Evolutionary conservation across 1,140 invertebrate genomes (phyloP), one percentile per base, ranked within the genome.

Genomic region (Geopemphigus sp.): DNA sequence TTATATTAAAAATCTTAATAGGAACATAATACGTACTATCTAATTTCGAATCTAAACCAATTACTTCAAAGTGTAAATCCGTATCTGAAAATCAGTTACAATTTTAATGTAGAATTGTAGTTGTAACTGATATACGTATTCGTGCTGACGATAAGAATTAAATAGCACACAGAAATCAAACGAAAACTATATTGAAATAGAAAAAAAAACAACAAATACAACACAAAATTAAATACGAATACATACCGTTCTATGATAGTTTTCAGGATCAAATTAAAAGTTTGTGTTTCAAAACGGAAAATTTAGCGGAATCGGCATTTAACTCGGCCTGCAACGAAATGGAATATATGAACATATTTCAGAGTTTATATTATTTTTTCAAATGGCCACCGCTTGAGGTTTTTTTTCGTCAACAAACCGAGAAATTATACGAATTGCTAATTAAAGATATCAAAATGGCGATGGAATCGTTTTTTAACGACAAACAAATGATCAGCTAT

Each of bases 301-400:
- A 50, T 8, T 1, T 78, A 29, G 45, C 39, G 1, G 39, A 61
- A 0, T 17, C 17, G 19, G 74, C 74, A 2, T 24, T 78, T 17
- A 50, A 78, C 22, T 24, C 22, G 1, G 26, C 57, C 3, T 78
- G 74, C 39, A 78, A 78, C 24, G 22, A 24, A 50, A 5, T 47
- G 19, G 74, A 61, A 15, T 45, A 19, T 5, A 14, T 78, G 17
- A 45, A 63, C 22, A 59, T 78, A 32, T 78, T 78, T 17, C 74
- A 78, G 39, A 10, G 32, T 19, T 63, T 78, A 50, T 57, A 26
- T 26, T 61, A 63, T 61, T 78, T 78, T 39, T 29, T 22, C 12
- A 22, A 78, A 15, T 78, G 74, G 74, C 57, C 39, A 1, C 74
- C 29, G 26, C 74, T 78, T 12, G 17, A 63, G 32, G 6, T n/a